Evolutionary conservation across 2,113 vertebrate species (phyloP).

Genomic region (Sigmodon hispidus): DNA sequence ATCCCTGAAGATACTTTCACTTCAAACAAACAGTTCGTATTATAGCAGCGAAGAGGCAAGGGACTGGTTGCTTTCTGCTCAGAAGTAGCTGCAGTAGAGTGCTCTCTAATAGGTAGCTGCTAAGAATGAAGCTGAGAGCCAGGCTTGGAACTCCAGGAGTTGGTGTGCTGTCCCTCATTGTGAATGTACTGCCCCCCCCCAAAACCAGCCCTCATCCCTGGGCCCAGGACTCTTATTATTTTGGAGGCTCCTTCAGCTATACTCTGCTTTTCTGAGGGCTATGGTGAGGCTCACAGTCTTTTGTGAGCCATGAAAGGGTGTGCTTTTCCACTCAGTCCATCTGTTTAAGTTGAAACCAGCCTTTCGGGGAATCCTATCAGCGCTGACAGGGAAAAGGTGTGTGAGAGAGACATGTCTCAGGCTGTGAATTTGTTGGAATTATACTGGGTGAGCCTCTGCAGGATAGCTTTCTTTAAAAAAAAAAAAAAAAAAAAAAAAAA

Average conservation of each 20-base stretch:
- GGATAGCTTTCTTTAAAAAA: not conserved
- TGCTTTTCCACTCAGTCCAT: not conserved
- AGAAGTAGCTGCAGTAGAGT: not conserved
- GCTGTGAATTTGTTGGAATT: constrained; percentile 46
- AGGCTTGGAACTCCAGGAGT: not conserved
- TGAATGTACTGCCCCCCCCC: not conserved
- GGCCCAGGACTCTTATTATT: not conserved
- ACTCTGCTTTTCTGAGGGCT: constrained; percentile 10
- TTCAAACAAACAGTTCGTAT: not conserved
- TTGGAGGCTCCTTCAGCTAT: constrained; percentile 7
- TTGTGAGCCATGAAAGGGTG: constrained; percentile 44
- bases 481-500: not conserved
- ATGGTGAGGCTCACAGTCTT: constrained; percentile 9
- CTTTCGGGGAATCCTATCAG: not conserved
- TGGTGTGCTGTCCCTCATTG: not conserved
- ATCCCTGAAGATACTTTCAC: not conserved
- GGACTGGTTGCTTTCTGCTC: not conserved
- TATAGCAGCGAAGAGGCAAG: not conserved
- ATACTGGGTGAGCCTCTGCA: not conserved
- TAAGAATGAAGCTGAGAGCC: not conserved
- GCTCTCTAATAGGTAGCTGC: not conserved
- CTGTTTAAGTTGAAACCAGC: constrained; percentile 39
- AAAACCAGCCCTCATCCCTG: not conserved
- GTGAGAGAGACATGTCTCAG: constrained; percentile 3
- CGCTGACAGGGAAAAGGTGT: not conserved